Evolutionary conservation across 2,797 vertebrate genomes (phyloP), one percentile per base, ranked within the genome.

Genomic region (Pipistrellus pipistrellus): DNA sequence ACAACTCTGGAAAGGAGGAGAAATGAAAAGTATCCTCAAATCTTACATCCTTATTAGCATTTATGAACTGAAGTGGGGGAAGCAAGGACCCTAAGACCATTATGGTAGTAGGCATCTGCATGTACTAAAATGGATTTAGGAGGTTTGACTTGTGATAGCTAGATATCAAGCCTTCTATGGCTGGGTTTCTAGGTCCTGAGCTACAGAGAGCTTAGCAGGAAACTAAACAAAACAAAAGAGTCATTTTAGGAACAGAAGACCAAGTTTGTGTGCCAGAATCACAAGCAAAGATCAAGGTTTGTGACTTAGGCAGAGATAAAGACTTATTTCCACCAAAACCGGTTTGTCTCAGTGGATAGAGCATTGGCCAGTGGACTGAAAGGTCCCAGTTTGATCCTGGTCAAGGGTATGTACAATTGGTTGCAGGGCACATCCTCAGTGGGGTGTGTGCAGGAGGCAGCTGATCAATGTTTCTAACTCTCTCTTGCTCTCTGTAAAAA

Each of bases 271-370:
- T 81, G 35, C 6, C 64, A 88, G 51, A 53, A 93, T 69, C 48
- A 76, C 32, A 93, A 83, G 41, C 35, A 87, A 73, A 85, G n/a
- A 25, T 86, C 46, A 88, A 91, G 21, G 12, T 23, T 21, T 57
- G 20, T 13, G 9, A 83, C 25, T 87, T 35, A 6, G 13, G 6
- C 23, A 93, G 30, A 89, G 21, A 51, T 1, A 64, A 15, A 87
- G 17, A 81, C 46, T 78, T 91, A 14, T 73, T 88, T 92, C 66
- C 64, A 11, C 44, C 10, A 44, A 44, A 44, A 44, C 44, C 10
- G 10, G 44, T 44, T 44, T 44, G 44, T 44, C 44, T 44, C 44
- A 44, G 44, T 44, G 44, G 44, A 44, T 44, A 44, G 44, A 44
- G 10, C 10, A 10, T 10, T 44, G 44, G 44, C 44, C 44, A 44